Percentiles rank a stretch among this genome's conserved stretches.
Evolutionary conservation across 2,797 vertebrate genomes (phyloP).

Genomic region (Rhinatrema bivittatum): DNA sequence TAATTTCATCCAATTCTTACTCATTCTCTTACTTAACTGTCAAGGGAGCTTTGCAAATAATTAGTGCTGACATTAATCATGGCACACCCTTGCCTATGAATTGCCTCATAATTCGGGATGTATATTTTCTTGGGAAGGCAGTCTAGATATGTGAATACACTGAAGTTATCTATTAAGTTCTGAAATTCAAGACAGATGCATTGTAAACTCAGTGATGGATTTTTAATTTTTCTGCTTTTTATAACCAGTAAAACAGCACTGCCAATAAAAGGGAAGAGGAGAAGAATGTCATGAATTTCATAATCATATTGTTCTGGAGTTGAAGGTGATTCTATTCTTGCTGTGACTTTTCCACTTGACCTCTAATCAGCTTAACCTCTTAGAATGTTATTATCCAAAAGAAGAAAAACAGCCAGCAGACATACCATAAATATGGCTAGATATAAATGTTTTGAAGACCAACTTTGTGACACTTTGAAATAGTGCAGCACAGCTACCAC

Average conservation of each 20-base stretch:
- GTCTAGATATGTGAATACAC: background rate
- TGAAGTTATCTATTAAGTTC: background rate
- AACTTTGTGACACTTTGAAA: too few species aligned
- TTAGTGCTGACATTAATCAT: background rate
- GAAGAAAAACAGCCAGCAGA: too few species aligned
- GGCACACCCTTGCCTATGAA: background rate
- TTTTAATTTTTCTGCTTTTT: background rate
- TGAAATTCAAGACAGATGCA: background rate
- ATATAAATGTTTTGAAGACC: too few species aligned
- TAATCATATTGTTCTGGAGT: background rate
- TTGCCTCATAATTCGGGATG: background rate
- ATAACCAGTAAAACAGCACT: background rate
- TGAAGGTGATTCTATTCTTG: slow-evolving; percentile 4
- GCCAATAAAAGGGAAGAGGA: background rate
- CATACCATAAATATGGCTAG: too few species aligned
- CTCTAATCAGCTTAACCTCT: slow-evolving; percentile 3
- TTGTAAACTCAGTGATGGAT: background rate
- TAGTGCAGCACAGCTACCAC: too few species aligned
- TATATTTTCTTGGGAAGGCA: slow-evolving; percentile 1
- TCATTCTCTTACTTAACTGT: slow-evolving; percentile 3
- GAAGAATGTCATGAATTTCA: background rate
- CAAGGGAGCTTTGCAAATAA: slow-evolving; percentile 12
- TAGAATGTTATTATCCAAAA: slow-evolving; percentile 2
- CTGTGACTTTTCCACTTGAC: slow-evolving; percentile 5
- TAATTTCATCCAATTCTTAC: background rate